A percentile compares a stretch with the other conserved stretches of the same genome.
phyloP scores from a whole-genome alignment of 2,888 invertebrate genomes.

The Apamea anceps region DNA sequence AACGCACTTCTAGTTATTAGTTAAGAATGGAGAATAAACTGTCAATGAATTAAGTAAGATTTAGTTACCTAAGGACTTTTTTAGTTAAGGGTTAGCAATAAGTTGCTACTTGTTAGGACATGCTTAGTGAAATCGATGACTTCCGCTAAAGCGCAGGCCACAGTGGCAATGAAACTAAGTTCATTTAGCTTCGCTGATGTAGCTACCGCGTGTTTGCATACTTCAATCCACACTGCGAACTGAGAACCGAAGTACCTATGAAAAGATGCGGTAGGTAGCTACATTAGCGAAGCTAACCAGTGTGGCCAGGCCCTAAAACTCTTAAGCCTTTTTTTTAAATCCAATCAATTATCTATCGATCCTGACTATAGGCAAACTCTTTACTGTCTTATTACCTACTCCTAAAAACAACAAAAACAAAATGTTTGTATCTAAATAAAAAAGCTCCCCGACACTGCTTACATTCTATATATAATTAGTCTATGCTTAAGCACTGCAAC shows the following conservation, averaged over 20 bases:
- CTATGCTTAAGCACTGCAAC: not conserved
- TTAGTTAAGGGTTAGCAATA: not conserved
- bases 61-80: not conserved
- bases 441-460: not conserved
- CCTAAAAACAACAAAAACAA: not conserved
- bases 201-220: no score
- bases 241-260: no score
- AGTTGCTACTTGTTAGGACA: not conserved
- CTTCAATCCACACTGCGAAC: no score
- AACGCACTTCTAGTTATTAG: slow-evolving; percentile 41
- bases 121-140: not conserved
- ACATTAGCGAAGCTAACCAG: no score
- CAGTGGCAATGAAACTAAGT: no score
- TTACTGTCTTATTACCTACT: not conserved
- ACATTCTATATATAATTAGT: no score
- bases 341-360: not conserved
- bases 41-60: not conserved
- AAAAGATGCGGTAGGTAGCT: no score
- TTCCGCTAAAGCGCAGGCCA: not conserved
- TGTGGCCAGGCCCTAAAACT: no score
- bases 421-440: not conserved
- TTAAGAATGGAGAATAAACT: slow-evolving; percentile 6
- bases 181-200: no score
- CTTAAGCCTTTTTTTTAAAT: not conserved
- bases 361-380: not conserved